Evolutionary conservation across 2,797 vertebrate genomes (phyloP), one percentile per base, ranked within the genome.

Genomic region (Simalia tracyae): DNA sequence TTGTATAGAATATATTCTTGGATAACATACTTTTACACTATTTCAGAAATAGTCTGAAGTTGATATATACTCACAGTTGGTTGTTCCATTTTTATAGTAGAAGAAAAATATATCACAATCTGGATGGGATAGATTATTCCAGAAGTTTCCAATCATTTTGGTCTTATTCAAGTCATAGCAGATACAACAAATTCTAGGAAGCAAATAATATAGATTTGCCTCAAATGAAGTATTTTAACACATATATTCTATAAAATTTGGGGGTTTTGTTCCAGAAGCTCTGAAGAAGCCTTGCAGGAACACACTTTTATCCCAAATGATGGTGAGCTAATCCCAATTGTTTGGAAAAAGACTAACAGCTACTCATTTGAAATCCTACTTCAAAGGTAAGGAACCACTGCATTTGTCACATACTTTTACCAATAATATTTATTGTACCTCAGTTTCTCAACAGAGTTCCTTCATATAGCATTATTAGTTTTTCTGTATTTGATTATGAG

Each of bases 261-360:
- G 66, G 68, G 50, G 2, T 3, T 91, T 87, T 60, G 11, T 86
- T 66, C 36, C 86, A 94, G 94, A 56, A 88, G 84, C 28, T 81
- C 89, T 1, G 22, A 3, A 4, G 8, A 9, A 0, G 86, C 64
- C 26, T 90, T 76, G 1, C 93, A 63, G 24, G 15, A 87, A 87
- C 92, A 54, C 54, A 92, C 95, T 42, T 92, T 96, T 22, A 8
- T 96, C 42, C 95, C 94, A 0, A 72, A 96, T 81, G 19, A 42
- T 26, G 91, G 72, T 42, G 92, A 96, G 28, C 92, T 95, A 54
- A 88, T 88, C 11, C 92, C 93, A 8, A 24, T 72, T 14, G 1
- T 17, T 56, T 26, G 46, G 68, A 46, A 85, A 54, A 66, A 84
- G 24, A 15, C 8, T 6, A 2, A 24, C 54, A 15, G 76, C 36